phyloP scores from a whole-genome alignment of 2,797 vertebrate genomes.

The Acomys russatus region DNA sequence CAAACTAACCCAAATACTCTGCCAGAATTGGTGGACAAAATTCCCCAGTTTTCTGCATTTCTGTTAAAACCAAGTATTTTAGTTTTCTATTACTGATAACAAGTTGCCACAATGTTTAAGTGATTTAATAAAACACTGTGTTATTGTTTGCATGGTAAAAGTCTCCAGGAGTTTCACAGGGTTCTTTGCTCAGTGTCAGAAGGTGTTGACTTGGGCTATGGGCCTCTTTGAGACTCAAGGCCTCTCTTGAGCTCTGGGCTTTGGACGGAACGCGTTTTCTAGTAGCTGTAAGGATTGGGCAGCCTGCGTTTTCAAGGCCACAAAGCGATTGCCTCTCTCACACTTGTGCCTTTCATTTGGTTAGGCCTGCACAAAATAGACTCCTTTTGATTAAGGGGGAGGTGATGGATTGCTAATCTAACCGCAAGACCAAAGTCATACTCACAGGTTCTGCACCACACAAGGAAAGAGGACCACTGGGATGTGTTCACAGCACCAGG shows the following conservation, averaged over 20 bases:
- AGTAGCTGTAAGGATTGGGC: not conserved
- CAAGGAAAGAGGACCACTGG: not conserved
- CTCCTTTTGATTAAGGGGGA: conserved; percentile 24
- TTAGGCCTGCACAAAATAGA: not conserved
- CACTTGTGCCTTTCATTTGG: not conserved
- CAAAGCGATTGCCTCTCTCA: not conserved
- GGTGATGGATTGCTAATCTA: not conserved
- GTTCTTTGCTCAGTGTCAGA: not conserved
- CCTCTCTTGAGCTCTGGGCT: not conserved
- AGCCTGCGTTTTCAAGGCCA: not conserved
- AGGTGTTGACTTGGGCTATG: not conserved
- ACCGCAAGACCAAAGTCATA: not conserved
- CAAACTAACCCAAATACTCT: not conserved
- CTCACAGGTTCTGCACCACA: not conserved
- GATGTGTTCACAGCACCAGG: not conserved
- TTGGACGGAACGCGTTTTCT: not conserved
- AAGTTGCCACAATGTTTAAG: not conserved
- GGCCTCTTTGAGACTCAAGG: not conserved
- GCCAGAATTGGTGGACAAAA: not conserved
- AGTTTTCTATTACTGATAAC: not conserved
- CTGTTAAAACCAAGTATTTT: conserved; percentile 1
- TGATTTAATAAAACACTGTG: conserved; percentile 3
- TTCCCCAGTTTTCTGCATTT: conserved; percentile 25
- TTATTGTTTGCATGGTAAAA: not conserved
- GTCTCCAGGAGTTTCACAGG: not conserved